These are phyloP conservation scores for Hemibagrus guttatus DNA, from an alignment of 2,797 vertebrate genomes.

Conservation along the genomic window DNA sequence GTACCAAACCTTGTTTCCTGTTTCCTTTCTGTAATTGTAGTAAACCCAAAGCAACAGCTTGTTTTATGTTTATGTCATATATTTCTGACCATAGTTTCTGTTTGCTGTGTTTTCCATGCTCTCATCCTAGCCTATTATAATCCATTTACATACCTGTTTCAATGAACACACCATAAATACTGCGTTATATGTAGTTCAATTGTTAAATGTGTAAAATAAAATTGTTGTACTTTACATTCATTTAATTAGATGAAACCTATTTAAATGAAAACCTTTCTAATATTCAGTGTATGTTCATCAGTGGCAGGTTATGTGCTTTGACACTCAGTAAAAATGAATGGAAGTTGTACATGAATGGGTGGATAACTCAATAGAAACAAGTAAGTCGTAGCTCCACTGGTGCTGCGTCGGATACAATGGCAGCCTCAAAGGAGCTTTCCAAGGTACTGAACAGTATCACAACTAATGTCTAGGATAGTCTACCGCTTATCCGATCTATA, in stretches of 20 bases:
- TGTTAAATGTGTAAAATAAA: not conserved
- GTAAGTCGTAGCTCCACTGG: conserved; percentile 37
- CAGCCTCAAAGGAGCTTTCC: conserved; percentile 65
- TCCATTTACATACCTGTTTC: not conserved
- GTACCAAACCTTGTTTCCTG: too few relatives aligned
- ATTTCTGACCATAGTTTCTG: too few relatives aligned
- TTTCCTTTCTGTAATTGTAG: too few relatives aligned
- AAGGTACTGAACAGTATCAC: conserved; percentile 66
- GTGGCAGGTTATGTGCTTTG: conserved; percentile 44
- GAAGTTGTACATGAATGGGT: conserved; percentile 57
- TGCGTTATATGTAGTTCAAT: not conserved
- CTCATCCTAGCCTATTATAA: too few relatives aligned
- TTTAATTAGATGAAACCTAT: not conserved
- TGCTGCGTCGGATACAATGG: conserved; percentile 27
- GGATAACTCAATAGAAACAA: conserved; percentile 42
- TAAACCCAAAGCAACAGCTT: too few relatives aligned
- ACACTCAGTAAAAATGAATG: conserved; percentile 55
- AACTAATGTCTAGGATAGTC: not conserved
- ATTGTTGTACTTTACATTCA: not conserved
- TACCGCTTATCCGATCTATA: too few relatives aligned
- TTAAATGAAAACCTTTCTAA: not conserved
- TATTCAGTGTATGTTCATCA: conserved; percentile 50
- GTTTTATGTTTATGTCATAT: too few relatives aligned
- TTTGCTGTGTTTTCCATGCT: too few relatives aligned
- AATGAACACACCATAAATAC: not conserved